Evolutionary conservation across 2,113 vertebrate genomes (phyloP), one percentile per base, ranked within the genome.

Genomic region (Regulus satrapa): DNA sequence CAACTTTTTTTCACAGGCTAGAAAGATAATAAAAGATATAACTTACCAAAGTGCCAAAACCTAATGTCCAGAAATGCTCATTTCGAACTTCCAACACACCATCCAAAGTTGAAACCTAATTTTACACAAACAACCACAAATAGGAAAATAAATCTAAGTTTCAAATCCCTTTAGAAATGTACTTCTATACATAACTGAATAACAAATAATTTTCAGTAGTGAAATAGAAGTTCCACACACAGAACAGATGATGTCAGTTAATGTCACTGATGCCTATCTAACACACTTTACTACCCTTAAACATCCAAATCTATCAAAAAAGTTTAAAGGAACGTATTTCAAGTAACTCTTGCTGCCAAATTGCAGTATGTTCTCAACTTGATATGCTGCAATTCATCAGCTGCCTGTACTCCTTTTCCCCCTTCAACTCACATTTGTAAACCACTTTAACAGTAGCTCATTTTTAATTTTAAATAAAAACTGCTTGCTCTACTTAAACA

Each of bases 41-140:
- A 98, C 98, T 75, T 98, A 99, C 99, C 99, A 99, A 96, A 82
- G 98, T 99, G 28, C 99, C 99, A 93, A 99, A 99, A 71, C 99
- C 99, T 23, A 99, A 96, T 1, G 99, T 99, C 99, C 99, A 99
- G 96, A 99, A 99, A 95, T 99, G 99, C 71, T 99, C 99, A 73
- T 99, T 99, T 48, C 99, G 97, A 67, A 99, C 99, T 97, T 99
- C 99, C 86, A 99, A 97, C 55, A 99, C 99, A 3, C 99, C 99
- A 92, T 99, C 99, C 96, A 99, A 98, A 74, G 99, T 99, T 21
- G 99, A 99, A 75, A 99, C 99, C 99, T 99, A 94, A 85, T 90
- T 82, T 82, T 83, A 73, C 14, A 56, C 20, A 73, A 79, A 92
- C 11, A 79, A 40, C 25, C 69, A 96, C 24, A 91, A 95, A 91